Evolutionary conservation across 1,140 invertebrate species (phyloP), one percentile per base, ranked within the genome.

Genomic region (Hyposmocoma kahamanoa): DNA sequence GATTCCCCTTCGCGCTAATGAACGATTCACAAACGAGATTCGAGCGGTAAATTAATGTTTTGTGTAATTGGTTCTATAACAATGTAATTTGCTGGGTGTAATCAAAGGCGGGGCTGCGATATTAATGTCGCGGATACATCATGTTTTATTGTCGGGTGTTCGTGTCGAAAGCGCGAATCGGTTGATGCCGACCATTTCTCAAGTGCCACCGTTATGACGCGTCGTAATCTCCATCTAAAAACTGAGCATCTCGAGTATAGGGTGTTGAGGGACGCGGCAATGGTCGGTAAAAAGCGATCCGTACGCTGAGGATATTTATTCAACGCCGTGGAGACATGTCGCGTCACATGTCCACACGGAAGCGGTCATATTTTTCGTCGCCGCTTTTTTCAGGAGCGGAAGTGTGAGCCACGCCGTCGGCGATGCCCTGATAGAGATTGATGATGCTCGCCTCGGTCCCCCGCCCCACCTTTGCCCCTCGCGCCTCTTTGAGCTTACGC

Each of bases 351-450:
- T 54, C 56, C 59, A 53, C 50, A 49, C 56, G 59, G 53, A 44
- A 52, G 47, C 61, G 67, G 59, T 71, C 69, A 72, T 72, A 76
- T 72, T 75, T 72, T 68, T 53, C 58, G 54, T 61, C 56, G 58
- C 47, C 47, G 59, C 57, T 69, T 72, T 77, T 74, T 74, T 57
- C 20, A 46, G 42, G 19, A 41, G 32, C 55, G 53, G 48, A 47
- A 50, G 26, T 59, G 38, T 20, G 38, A 21, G 38, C 38, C 20
- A 34, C 32, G 55, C 56, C 52, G 47, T 44, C 59, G 59, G 52
- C 61, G 58, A 45, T 56, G 53, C 32, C 50, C 59, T 78, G 72
- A 79, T 79, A 70, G 68, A 76, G 75, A 79, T 79, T 79, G 75
- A 79, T 79, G 75, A 72, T 65, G 49, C 63, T 50, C 53, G 58